Evolutionary conservation across 2,797 vertebrate genomes (phyloP), one percentile per base, ranked within the genome.

Genomic region (Eleutherodactylus coqui): DNA sequence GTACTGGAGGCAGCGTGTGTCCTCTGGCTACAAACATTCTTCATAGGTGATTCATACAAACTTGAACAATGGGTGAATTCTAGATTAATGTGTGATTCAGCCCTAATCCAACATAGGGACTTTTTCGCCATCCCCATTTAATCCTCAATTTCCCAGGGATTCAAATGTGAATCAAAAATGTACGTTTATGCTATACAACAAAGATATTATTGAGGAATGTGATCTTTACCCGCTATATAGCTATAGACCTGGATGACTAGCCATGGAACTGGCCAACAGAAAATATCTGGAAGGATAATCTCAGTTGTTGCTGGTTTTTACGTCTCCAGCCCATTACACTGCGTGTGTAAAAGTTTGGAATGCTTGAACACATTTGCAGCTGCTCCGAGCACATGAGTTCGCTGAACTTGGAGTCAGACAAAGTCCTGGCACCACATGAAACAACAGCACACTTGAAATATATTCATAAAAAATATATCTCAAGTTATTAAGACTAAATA

Each of bases 11-110:
- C 38, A 53, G 79, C 64, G 27, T 82, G 79, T 32, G 11, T 70
- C 32, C 64, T 70, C 79, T 70, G 79, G 24, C 79, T 38, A 51
- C n/a, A 53, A 27, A 82, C 79, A 82, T 82, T 82, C 79, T 53
- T 82, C 79, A 70, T 70, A 69, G 38, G 64, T 82, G 64, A 82
- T 82, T 82, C 79, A 82, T 70, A 8, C 24, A 55, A 43, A 5
- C 47, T 53, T 29, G 47, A 82, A 82, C 80, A 82, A 82, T 73
- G 67, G 80, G 36, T 38, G 73, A 38, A 55, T 82, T 55, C 80
- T 82, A 55, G 10, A 43, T 43, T 55, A 38, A 34, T 72, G 6
- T 38, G 51, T 82, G 80, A 82, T 73, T 82, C 80, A 73, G 21
- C 29, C 34, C 36, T 17, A 43, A 32, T 72, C 32, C 32, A 9